Conservation (phyloP, 2,797 vertebrate genomes). For the Myripristis jacobus region DNA sequence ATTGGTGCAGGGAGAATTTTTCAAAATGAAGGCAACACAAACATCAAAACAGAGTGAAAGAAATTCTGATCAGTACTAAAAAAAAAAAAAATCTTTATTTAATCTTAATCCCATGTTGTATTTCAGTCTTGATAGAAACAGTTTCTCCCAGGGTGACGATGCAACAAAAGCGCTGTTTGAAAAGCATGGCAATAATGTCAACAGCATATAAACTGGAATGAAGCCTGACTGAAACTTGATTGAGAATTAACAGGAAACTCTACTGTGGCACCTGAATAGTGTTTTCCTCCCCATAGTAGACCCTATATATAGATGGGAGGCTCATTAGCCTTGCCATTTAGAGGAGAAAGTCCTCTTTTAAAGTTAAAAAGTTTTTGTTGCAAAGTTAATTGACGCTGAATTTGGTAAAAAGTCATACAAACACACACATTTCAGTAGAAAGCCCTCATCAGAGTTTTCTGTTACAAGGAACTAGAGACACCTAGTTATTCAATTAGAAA, state of each 20-base stretch:
- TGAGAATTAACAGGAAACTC: conserved; percentile 15
- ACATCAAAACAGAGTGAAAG: conserved; percentile 3
- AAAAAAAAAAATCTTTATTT: conserved; percentile 17
- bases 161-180: too few species aligned
- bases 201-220: too few species aligned
- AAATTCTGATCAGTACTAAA: conserved; percentile 17
- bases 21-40: conserved; percentile 15
- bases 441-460: too few species aligned
- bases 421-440: too few species aligned
- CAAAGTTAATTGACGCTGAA: too few species aligned
- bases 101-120: conserved; percentile 14
- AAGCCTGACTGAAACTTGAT: not conserved
- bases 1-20: not conserved
- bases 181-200: too few species aligned
- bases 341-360: too few species aligned
- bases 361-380: too few species aligned
- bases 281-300: not conserved
- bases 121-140: not conserved
- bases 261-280: not conserved
- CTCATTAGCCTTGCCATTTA: not conserved
- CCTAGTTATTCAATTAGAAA: too few species aligned
- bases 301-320: not conserved
- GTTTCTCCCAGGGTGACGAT: too few species aligned
- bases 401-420: too few species aligned
- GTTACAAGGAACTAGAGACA: too few species aligned